phyloP scores from a whole-genome alignment of 1,140 invertebrate species.

The Bombyx mandarina region DNA sequence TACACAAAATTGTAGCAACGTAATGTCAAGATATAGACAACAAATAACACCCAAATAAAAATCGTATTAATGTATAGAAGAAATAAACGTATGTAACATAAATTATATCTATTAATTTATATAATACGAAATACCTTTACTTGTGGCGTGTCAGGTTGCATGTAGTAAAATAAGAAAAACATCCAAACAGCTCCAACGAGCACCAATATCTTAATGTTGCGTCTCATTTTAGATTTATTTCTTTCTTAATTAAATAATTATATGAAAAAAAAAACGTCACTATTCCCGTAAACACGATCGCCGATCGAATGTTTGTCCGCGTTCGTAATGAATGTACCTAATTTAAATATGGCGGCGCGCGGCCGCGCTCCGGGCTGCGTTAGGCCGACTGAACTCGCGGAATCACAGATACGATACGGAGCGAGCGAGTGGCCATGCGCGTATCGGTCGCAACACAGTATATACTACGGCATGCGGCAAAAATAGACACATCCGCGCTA shows the following conservation, averaged over 20 bases:
- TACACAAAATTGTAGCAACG: not conserved
- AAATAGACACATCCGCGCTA: no score
- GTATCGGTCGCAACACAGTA: constrained; percentile 25
- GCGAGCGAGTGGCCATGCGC: constrained; percentile 49
- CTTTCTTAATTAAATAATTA: constrained; percentile 13
- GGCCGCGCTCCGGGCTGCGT: constrained; percentile 50
- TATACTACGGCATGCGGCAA: no score
- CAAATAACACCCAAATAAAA: not conserved
- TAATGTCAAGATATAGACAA: not conserved
- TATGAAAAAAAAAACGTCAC: not conserved
- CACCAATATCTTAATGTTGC: constrained; percentile 58
- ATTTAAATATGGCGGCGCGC: constrained; percentile 35
- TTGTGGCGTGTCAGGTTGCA: constrained; percentile 47
- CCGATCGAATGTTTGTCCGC: constrained; percentile 16
- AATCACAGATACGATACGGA: constrained; percentile 19
- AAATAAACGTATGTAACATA: no score
- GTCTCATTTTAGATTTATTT: constrained; percentile 37
- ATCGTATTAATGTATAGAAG: no score
- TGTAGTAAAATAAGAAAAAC: constrained; percentile 57
- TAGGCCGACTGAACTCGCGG: constrained; percentile 38
- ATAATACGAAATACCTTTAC: constrained; percentile 34
- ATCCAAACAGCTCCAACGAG: constrained; percentile 51
- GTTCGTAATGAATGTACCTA: constrained; percentile 2
- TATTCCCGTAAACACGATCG: constrained; percentile 12
- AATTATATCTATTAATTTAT: constrained; percentile 8